Evolutionary conservation across 2,113 vertebrate genomes (phyloP).

Genomic region (Bostrychus sinensis): DNA sequence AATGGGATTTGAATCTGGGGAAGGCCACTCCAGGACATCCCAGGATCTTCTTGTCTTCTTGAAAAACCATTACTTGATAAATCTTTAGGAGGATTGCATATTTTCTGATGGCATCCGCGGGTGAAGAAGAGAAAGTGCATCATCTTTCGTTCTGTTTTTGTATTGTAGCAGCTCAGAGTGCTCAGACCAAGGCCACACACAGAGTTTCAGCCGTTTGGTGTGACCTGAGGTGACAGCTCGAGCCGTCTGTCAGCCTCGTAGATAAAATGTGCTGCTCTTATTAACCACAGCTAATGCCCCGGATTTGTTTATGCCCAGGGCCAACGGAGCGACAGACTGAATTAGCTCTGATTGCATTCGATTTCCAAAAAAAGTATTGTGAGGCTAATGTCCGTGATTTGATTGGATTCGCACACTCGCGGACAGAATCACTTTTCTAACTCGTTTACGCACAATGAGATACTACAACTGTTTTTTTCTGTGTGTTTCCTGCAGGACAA

Average conservation of each 20-base stretch:
- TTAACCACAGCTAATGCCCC: slow-evolving; percentile 49
- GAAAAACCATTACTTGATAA: too few species aligned
- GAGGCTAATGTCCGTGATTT: slow-evolving; percentile 35
- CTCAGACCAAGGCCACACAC: too few species aligned
- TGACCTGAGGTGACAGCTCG: too few species aligned
- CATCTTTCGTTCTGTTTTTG: too few species aligned
- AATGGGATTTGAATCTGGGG: too few species aligned
- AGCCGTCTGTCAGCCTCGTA: slow-evolving; percentile 36
- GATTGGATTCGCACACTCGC: slow-evolving; percentile 20
- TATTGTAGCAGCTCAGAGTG: too few species aligned
- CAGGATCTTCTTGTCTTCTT: too few species aligned
- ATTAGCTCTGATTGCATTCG: slow-evolving; percentile 45
- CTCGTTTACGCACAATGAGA: slow-evolving; percentile 6
- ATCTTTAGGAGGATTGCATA: too few species aligned
- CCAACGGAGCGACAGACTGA: slow-evolving; percentile 25
- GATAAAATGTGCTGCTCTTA: slow-evolving; percentile 49
- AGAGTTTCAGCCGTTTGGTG: too few species aligned
- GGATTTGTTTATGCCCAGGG: slow-evolving; percentile 64
- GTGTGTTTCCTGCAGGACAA: slow-evolving; percentile 84
- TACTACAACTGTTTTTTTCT: slow-evolving; percentile 12
- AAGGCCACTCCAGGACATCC: too few species aligned
- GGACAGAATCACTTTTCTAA: slow-evolving; percentile 3
- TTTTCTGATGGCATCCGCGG: too few species aligned
- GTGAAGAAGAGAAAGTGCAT: too few species aligned
- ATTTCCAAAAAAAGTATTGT: slow-evolving; percentile 54